Conservation (phyloP, 2,113 vertebrate genomes). For the Sigmodon hispidus region DNA sequence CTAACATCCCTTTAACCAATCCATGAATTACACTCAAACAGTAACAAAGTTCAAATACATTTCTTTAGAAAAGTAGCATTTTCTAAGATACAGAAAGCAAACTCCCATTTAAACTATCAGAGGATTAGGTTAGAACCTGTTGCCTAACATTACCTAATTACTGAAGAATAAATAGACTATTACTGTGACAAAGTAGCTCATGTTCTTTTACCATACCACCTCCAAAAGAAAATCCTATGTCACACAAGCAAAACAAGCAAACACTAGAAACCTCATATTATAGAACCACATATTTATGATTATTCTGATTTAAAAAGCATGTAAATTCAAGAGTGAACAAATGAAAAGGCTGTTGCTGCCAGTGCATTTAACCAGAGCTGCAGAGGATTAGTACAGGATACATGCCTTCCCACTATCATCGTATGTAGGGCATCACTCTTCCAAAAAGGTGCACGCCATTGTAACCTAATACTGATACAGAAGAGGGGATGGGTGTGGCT, state of each 20-base stretch:
- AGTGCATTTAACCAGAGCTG: neutral
- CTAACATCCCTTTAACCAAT: neutral
- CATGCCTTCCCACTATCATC: neutral
- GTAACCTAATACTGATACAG: neutral
- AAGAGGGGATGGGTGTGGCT: neutral
- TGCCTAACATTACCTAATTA: neutral
- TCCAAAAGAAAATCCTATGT: neutral
- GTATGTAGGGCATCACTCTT: neutral
- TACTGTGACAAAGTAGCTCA: neutral
- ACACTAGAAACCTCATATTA: neutral
- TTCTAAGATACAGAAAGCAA: neutral
- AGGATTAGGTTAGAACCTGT: neutral
- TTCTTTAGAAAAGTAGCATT: neutral
- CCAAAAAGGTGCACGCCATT: neutral
- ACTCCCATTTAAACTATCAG: neutral
- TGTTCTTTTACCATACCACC: neutral
- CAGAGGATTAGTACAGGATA: neutral
- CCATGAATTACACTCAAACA: neutral
- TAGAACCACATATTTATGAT: neutral
- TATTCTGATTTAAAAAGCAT: neutral
- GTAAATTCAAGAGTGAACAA: neutral
- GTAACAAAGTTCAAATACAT: neutral
- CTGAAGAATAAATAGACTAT: neutral
- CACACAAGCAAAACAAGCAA: neutral
- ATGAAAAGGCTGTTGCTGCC: neutral